Evolutionary conservation across 2,888 invertebrate species (phyloP).

Genomic region (Sepioteuthis lessoniana): DNA sequence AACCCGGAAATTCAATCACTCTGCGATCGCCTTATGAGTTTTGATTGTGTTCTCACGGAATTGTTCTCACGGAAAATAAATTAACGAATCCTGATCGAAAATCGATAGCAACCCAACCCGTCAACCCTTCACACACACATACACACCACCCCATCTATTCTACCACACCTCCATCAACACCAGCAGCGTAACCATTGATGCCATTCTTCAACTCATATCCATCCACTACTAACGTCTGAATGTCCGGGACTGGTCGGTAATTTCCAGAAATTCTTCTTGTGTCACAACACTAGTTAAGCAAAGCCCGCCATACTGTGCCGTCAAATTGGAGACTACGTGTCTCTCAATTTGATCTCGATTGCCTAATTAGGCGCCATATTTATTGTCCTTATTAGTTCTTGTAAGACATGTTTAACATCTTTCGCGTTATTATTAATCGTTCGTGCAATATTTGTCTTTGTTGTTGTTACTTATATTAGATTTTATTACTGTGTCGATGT

Average conservation of each 20-base stretch:
- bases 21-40: conserved; percentile 16
- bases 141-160: background rate
- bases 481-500: too few species aligned
- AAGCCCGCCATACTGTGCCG: background rate
- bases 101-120: background rate
- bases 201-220: background rate
- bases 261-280: background rate
- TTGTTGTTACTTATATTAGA: too few species aligned
- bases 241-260: background rate
- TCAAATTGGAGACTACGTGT: too few species aligned
- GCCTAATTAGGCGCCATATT: background rate
- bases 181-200: background rate
- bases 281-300: background rate
- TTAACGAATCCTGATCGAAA: conserved; percentile 20
- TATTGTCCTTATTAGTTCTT: background rate
- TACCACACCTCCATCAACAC: too few species aligned
- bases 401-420: background rate
- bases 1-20: conserved; percentile 14
- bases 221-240: background rate
- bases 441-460: too few species aligned
- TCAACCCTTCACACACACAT: background rate
- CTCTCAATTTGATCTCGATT: background rate
- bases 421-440: background rate
- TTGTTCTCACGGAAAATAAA: background rate
- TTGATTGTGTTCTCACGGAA: background rate